phyloP scores from a whole-genome alignment of 2,113 vertebrate species.

The Hyperopisus bebe region DNA sequence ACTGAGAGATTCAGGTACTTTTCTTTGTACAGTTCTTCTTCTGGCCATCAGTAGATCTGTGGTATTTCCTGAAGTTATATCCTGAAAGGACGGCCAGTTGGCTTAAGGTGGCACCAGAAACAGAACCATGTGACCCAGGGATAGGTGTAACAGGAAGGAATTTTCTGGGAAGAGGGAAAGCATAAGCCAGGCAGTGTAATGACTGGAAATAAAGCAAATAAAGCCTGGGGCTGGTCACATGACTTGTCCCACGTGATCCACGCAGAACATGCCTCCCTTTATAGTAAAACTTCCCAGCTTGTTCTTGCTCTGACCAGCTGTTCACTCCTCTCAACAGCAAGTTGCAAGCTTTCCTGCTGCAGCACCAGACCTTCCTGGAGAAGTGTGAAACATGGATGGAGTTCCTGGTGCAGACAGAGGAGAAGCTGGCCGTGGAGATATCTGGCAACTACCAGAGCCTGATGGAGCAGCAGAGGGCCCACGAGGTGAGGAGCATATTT shows the following conservation, averaged over 20 bases:
- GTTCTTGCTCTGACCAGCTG: neutral
- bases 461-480: conserved; percentile 85
- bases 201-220: neutral
- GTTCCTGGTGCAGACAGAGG: conserved; percentile 88
- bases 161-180: neutral
- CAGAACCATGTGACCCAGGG: neutral
- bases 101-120: neutral
- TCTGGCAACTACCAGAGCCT: conserved; percentile 88
- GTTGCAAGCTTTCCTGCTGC: conserved; percentile 87
- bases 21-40: neutral
- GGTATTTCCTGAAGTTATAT: neutral
- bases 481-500: conserved; percentile 66
- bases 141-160: neutral
- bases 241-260: neutral
- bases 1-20: conserved; percentile 90
- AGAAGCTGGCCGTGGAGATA: conserved; percentile 85
- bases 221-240: neutral
- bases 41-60: neutral
- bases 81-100: neutral
- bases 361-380: conserved; percentile 94
- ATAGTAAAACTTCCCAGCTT: neutral
- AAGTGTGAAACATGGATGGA: conserved; percentile 99
- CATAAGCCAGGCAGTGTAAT: neutral
- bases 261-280: neutral
- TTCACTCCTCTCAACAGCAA: conserved; percentile 64